Conservation (phyloP, 2,888 invertebrate species). For the Rhagophthalmus giganteus region DNA sequence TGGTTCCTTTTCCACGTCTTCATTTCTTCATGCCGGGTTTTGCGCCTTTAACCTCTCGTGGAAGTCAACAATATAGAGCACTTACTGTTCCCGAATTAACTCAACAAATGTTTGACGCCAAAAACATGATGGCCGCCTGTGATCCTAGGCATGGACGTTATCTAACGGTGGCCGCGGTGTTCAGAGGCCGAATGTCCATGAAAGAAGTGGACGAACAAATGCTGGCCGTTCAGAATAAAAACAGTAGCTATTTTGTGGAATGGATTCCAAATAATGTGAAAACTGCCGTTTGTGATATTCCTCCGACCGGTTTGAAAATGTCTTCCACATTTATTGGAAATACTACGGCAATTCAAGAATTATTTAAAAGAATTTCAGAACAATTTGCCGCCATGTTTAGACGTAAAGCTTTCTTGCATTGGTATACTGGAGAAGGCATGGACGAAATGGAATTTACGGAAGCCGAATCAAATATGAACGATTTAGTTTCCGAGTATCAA, state of each 20-base stretch:
- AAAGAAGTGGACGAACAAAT: constrained; percentile 89
- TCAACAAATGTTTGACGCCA: constrained; percentile 92
- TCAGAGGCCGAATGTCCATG: constrained; percentile 90
- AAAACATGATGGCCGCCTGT: constrained; percentile 97
- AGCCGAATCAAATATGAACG: constrained; percentile 95
- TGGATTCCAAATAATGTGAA: constrained; percentile 96
- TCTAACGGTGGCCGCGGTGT: constrained; percentile 88
- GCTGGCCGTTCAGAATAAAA: constrained; percentile 95
- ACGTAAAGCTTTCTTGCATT: constrained; percentile 95
- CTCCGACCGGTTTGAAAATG: constrained; percentile 90
- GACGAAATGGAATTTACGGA: constrained; percentile 97
- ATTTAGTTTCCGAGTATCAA: constrained; percentile 90
- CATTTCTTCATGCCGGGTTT: constrained; percentile 97
- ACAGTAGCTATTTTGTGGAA: constrained; percentile 86
- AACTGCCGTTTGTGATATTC: constrained; percentile 92
- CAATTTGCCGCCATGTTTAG: constrained; percentile 96
- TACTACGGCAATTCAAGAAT: constrained; percentile 89
- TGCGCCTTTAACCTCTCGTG: constrained; percentile 88
- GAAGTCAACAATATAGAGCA: constrained; percentile 88
- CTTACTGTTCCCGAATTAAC: constrained; percentile 91
- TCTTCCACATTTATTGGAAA: constrained; percentile 93
- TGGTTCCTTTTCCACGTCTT: constrained; percentile 96
- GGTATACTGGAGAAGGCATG: constrained; percentile 98
- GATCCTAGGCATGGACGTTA: constrained; percentile 92
- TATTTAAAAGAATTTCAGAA: constrained; percentile 89